Conservation (phyloP, 2,113 vertebrate species). For the Catagonus wagneri region DNA sequence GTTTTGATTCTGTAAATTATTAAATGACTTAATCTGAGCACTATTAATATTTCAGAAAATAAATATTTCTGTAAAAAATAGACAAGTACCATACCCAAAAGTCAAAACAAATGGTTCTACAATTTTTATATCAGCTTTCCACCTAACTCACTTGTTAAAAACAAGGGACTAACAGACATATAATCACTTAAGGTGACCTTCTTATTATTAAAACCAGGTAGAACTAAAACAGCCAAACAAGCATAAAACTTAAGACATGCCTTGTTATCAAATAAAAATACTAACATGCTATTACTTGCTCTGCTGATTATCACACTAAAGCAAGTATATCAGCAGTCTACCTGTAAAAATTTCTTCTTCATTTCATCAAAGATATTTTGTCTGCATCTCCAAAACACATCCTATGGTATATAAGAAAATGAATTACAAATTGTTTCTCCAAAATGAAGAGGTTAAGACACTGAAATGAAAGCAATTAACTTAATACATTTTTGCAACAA, state of each 20-base stretch:
- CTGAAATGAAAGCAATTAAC: conserved; percentile 63
- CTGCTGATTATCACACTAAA: conserved; percentile 78
- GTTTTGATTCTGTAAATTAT: conserved; percentile 32
- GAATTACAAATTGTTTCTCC: conserved; percentile 77
- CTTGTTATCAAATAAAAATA: conserved; percentile 81
- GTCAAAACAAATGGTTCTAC: conserved; percentile 25
- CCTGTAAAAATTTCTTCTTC: conserved; percentile 97
- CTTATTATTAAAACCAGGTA: conserved; percentile 35
- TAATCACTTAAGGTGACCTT: conserved; percentile 51
- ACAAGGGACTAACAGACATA: neutral
- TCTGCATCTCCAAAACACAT: conserved; percentile 98
- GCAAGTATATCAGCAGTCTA: conserved; percentile 87
- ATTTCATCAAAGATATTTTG: conserved; percentile 99
- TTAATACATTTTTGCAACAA: conserved; percentile 52
- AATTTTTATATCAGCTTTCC: conserved; percentile 11
- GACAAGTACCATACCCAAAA: neutral
- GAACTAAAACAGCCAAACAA: conserved; percentile 78
- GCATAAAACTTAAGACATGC: conserved; percentile 84
- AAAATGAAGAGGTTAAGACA: conserved; percentile 58
- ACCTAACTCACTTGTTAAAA: conserved; percentile 31
- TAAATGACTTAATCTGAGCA: conserved; percentile 24
- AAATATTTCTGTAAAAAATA: neutral
- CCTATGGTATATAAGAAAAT: conserved; percentile 90
- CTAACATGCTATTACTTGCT: conserved; percentile 84
- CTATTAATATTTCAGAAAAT: conserved; percentile 65